phyloP scores from a whole-genome alignment of 2,797 vertebrate genomes.

The Artibeus lituratus region DNA sequence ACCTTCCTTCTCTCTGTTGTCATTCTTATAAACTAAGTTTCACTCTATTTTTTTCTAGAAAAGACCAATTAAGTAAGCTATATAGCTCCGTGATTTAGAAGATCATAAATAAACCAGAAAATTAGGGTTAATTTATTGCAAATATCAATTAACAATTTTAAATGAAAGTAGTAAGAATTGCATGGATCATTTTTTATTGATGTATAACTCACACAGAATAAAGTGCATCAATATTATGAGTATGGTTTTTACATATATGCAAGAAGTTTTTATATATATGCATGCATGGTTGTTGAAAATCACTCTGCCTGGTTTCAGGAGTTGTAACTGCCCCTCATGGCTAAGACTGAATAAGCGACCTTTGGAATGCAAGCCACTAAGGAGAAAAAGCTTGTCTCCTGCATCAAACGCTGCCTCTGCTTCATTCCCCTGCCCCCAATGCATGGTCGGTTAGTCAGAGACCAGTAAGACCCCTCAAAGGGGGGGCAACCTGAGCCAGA shows the following conservation, averaged over 20 bases:
- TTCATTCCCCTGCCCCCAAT: too few species aligned
- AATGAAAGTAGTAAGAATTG: not conserved
- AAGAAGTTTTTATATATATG: too few species aligned
- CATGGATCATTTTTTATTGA: not conserved
- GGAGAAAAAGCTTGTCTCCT: too few species aligned
- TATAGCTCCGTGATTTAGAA: not conserved
- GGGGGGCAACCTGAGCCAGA: too few species aligned
- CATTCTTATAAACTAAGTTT: not conserved
- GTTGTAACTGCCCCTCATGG: too few species aligned
- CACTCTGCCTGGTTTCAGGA: too few species aligned
- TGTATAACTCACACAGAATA: not conserved
- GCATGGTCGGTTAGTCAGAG: too few species aligned
- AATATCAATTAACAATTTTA: not conserved
- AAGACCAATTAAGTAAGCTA: not conserved
- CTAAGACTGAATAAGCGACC: too few species aligned
- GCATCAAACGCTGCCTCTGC: too few species aligned
- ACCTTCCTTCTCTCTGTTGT: not conserved
- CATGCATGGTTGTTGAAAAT: too few species aligned
- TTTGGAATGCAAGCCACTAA: too few species aligned
- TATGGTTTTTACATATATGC: not conserved
- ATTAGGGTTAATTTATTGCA: not conserved
- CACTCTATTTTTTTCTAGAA: not conserved
- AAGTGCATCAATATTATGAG: not conserved
- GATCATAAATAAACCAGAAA: not conserved
- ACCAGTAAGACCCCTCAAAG: too few species aligned